Percentiles rank a stretch among this genome's conserved stretches.
These are phyloP conservation scores for Temnothorax unifasciatus DNA, from an alignment of 2,888 invertebrate genomes.

Conservation along the genomic window DNA sequence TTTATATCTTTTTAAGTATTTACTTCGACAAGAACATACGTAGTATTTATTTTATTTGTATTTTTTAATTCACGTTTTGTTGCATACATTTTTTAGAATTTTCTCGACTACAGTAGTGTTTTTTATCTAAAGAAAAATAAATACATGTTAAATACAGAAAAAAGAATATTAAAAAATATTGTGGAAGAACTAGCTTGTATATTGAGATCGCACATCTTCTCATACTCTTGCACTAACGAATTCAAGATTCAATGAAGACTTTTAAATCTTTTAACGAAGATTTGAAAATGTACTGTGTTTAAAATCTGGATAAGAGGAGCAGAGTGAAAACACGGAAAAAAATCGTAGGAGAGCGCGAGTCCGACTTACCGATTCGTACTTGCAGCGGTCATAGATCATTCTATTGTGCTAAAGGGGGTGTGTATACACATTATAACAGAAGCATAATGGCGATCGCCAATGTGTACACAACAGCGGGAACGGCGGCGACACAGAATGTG, in stretches of 20 bases:
- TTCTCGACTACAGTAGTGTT: not conserved
- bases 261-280: not conserved
- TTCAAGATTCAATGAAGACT: not conserved
- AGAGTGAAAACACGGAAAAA: constrained; percentile 21
- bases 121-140: constrained; percentile 13
- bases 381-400: constrained; percentile 80
- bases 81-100: not conserved
- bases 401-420: constrained; percentile 81
- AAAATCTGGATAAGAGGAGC: constrained; percentile 4
- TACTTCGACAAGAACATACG: not conserved
- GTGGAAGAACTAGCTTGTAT: not conserved
- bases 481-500: constrained; percentile 80
- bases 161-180: not conserved
- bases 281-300: not conserved
- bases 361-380: constrained; percentile 69
- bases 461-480: constrained; percentile 81
- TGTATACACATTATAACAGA: constrained; percentile 81
- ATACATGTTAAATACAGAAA: not conserved
- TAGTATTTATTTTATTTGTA: not conserved
- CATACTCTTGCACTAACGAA: not conserved
- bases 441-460: constrained; percentile 74
- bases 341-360: constrained; percentile 61
- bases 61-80: not conserved
- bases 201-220: not conserved
- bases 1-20: not conserved